Evolutionary conservation across 2,113 vertebrate species (phyloP).

Genomic region (Microcebus ravelobensis): DNA sequence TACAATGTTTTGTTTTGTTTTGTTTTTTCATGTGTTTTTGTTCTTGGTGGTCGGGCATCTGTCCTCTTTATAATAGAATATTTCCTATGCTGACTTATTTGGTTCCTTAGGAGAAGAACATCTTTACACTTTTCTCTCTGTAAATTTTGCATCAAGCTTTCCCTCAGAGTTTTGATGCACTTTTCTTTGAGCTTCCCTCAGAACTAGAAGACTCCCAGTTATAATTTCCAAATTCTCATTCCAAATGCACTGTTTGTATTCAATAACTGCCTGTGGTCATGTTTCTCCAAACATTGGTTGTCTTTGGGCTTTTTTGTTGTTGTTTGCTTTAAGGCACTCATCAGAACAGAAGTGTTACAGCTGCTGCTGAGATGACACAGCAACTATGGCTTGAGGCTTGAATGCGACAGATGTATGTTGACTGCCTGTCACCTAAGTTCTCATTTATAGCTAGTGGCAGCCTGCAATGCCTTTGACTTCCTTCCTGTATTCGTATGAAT

Average conservation of each 20-base stretch:
- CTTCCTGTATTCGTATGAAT: constrained; percentile 2
- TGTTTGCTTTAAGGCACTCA: constrained; percentile 38
- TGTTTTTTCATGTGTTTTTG: neutral
- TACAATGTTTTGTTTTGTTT: neutral
- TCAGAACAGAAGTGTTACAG: constrained; percentile 31
- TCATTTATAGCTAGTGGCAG: neutral
- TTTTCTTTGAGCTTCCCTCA: constrained; percentile 3
- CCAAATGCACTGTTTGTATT: neutral
- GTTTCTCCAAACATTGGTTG: neutral
- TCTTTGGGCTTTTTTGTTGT: neutral
- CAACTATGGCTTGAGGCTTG: neutral
- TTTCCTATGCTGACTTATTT: neutral
- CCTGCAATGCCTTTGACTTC: neutral
- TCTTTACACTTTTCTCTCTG: neutral
- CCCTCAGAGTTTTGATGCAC: neutral
- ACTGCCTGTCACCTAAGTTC: constrained; percentile 9
- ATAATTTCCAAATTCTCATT: neutral
- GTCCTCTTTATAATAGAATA: neutral
- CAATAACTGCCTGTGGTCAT: neutral
- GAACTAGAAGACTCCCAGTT: neutral
- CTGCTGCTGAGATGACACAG: neutral
- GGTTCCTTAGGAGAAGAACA: neutral
- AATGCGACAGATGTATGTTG: neutral
- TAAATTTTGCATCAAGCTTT: neutral
- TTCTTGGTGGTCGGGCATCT: neutral